Conservation (phyloP, 2,888 invertebrate genomes). For the Thalpophila matura region DNA sequence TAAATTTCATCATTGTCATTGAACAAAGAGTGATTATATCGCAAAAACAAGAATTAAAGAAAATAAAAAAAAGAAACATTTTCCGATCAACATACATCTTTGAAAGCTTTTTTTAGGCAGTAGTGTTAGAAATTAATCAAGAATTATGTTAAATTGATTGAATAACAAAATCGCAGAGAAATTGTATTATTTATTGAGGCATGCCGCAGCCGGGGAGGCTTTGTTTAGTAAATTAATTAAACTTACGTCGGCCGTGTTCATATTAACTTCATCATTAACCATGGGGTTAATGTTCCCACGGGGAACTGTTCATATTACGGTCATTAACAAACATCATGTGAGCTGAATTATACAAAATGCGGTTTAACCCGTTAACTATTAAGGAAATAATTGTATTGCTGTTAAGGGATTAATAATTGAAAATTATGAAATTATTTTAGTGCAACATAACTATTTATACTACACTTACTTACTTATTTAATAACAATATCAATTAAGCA, state of each 20-base stretch:
- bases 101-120: no score
- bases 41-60: neutral
- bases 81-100: no score
- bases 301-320: slow-evolving; percentile 7
- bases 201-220: no score
- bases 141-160: no score
- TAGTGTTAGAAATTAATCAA: no score
- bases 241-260: neutral
- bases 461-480: neutral
- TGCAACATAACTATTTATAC: neutral
- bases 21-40: neutral
- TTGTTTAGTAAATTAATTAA: slow-evolving; percentile 9
- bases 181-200: neutral
- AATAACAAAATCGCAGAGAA: neutral
- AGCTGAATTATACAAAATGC: slow-evolving; percentile 4
- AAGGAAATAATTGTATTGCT: neutral
- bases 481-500: neutral
- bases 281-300: neutral
- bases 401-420: neutral
- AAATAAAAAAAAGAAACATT: neutral
- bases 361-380: slow-evolving; percentile 2
- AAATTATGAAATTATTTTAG: neutral
- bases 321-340: slow-evolving; percentile 13
- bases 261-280: neutral
- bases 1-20: neutral